Conservation (phyloP, 1,140 invertebrate genomes). For the Portunus trituberculatus region DNA sequence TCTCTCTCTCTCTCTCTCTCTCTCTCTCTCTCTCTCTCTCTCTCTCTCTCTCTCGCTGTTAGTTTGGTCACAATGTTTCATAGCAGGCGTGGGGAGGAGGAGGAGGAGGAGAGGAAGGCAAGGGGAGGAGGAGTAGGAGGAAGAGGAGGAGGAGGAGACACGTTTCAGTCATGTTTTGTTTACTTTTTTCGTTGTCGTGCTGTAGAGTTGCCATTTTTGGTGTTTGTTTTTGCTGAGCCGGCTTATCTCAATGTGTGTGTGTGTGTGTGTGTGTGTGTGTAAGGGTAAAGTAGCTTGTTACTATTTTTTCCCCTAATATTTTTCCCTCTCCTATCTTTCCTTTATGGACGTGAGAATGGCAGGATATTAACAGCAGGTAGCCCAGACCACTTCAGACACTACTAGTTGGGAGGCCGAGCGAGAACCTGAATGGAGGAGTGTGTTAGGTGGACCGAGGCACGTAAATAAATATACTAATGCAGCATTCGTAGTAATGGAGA, state of each 20-base stretch:
- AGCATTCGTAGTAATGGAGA: neutral
- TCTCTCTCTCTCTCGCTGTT: neutral
- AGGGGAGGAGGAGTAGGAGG: neutral
- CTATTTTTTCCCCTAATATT: neutral
- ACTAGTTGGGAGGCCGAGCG: neutral
- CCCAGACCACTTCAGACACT: neutral
- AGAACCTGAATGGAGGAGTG: too few species aligned
- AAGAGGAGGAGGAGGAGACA: neutral
- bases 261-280: neutral
- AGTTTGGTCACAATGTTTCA: neutral
- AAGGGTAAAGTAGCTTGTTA: neutral
- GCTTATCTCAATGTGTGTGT: neutral
- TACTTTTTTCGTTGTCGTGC: neutral
- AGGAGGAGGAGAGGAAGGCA: neutral
- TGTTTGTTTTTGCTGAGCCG: neutral
- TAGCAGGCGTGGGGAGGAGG: neutral
- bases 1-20: neutral
- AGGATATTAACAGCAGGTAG: neutral
- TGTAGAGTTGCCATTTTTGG: neutral
- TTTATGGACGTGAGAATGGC: neutral
- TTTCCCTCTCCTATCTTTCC: neutral
- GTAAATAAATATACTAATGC: too few species aligned
- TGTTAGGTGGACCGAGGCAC: too few species aligned
- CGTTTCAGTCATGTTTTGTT: neutral
- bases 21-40: constrained; percentile 18